These are phyloP conservation scores for Drosophila neotestacea DNA, from an alignment of 2,888 invertebrate genomes.

Conservation along the genomic window DNA sequence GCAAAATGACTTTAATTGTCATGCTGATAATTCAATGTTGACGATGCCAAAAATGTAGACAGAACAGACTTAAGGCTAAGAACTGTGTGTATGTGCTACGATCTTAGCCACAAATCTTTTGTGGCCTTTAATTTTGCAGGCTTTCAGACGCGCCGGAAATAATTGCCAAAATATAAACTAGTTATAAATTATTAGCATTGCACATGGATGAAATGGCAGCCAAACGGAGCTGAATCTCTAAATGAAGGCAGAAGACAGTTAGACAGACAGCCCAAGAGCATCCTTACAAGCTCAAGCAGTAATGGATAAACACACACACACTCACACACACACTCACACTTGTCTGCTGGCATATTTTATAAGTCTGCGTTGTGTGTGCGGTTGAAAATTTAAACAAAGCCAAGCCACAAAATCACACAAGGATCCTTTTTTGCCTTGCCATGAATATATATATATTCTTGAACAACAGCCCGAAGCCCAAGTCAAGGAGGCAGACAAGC, in stretches of 20 bases:
- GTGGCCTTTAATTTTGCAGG: conserved; percentile 31
- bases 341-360: conserved; percentile 66
- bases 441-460: conserved; percentile 53
- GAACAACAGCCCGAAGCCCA: conserved; percentile 35
- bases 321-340: conserved; percentile 25
- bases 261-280: conserved; percentile 31
- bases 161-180: conserved; percentile 81
- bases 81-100: neutral
- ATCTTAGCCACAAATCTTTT: conserved; percentile 49
- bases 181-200: conserved; percentile 76
- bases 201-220: conserved; percentile 58
- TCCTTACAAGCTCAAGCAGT: conserved; percentile 51
- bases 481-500: conserved; percentile 6
- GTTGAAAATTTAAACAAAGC: conserved; percentile 75
- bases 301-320: conserved; percentile 51
- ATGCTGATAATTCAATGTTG: conserved; percentile 51
- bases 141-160: conserved; percentile 56
- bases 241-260: conserved; percentile 44
- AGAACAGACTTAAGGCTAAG: neutral
- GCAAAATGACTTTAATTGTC: conserved; percentile 72
- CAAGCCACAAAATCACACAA: conserved; percentile 61
- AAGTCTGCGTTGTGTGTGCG: conserved; percentile 53
- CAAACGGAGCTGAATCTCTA: conserved; percentile 65
- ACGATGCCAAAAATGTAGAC: neutral
- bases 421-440: conserved; percentile 41